These are phyloP conservation scores for Mercenaria mercenaria DNA, from an alignment of 1,140 invertebrate genomes.

Conservation along the genomic window DNA sequence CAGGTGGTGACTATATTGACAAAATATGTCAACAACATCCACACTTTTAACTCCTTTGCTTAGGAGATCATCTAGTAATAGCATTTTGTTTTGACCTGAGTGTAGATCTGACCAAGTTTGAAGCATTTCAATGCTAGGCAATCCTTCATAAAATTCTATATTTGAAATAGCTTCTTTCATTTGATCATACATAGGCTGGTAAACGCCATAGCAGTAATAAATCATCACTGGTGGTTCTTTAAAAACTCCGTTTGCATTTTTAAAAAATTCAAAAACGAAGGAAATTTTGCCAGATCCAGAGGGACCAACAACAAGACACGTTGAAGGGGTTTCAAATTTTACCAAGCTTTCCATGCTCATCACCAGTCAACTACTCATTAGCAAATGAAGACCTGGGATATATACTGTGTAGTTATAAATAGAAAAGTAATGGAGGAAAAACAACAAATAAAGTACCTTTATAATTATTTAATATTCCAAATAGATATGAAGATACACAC, in stretches of 20 bases:
- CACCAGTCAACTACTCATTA: no score
- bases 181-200: slow-evolving; percentile 37
- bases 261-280: background rate
- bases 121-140: background rate
- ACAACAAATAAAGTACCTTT: no score
- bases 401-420: no score
- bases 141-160: slow-evolving; percentile 31
- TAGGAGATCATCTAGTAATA: slow-evolving; percentile 51
- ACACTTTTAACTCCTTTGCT: background rate
- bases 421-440: no score
- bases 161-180: slow-evolving; percentile 22
- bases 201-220: slow-evolving; percentile 9
- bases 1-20: slow-evolving; percentile 5
- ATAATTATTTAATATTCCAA: no score
- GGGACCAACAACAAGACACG: background rate
- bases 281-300: background rate
- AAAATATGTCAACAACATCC: background rate
- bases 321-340: background rate
- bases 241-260: slow-evolving; percentile 15
- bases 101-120: background rate
- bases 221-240: background rate
- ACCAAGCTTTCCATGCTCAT: background rate
- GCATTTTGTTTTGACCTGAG: background rate
- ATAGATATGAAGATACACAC: no score
- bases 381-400: no score